Evolutionary conservation across 2,888 invertebrate genomes (phyloP), one percentile per base, ranked within the genome.

Genomic region (Xestia xanthographa): DNA sequence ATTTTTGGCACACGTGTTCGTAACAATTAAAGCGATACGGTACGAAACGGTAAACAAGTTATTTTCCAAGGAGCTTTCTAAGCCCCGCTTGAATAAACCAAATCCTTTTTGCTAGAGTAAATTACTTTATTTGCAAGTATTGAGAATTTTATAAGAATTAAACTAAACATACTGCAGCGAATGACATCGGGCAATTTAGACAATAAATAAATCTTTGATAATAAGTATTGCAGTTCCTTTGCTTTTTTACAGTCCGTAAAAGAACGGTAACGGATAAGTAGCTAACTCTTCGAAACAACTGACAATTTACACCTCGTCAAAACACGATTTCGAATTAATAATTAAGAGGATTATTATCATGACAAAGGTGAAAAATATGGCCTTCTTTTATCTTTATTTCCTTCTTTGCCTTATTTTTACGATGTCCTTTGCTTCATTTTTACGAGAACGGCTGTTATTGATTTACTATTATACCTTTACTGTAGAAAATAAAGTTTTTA

Each of bases 251-350:
- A 22, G 14, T 17, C 5, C 0, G 22, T 50, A 38, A 72, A 29
- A 45, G n/a, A n/a, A n/a, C 20, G 12, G 22, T 22, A 71, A 20
- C 22, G 5, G 0, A 43, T 56, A 38, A 17, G n/a, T 29, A 34
- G 3, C 43, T 60, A 29, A 66, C 11, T 69, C 12, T 58, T 69
- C n/a, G 26, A 38, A 34, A 45, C n/a, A 14, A 62, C 26, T 62
- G 72, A 38, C 14, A 50, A 79, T 71, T 50, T 26, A 43, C 50
- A 38, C 43, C 34, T 8, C 60, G 34, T 38, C 34, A 71, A 72
- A 79, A 62, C 72, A 79, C 6, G 50, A 79, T 63, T 79, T 29
- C 26, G 20, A 20, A 29, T 41, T 67, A 29, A 14, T n/a, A 20
- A 41, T 41, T 41, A 41, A 29, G 5, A 8, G 0, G 11, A 43